phyloP scores from a whole-genome alignment of 2,797 vertebrate genomes.

The Ispidina lecontei region DNA sequence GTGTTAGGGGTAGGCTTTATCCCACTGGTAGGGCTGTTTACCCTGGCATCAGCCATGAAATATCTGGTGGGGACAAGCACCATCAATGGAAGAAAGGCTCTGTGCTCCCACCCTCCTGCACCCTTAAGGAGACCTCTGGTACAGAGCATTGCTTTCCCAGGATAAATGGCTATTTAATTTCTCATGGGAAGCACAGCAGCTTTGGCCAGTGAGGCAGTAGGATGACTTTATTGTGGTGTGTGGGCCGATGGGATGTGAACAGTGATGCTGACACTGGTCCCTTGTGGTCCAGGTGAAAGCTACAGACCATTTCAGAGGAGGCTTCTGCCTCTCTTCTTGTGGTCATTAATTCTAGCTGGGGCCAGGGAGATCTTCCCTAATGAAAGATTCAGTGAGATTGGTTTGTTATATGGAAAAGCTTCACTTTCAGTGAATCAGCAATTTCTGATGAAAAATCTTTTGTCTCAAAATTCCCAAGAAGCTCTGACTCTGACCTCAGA shows the following conservation, averaged over 20 bases:
- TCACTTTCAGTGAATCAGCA: constrained; percentile 57
- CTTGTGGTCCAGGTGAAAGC: neutral
- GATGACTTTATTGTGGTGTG: accelerated
- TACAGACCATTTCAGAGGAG: neutral
- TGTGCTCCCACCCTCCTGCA: neutral
- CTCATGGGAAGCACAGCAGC: neutral
- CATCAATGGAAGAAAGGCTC: neutral
- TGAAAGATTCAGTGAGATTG: constrained; percentile 28
- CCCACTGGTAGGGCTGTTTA: neutral
- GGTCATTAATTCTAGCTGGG: constrained; percentile 33
- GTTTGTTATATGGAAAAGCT: constrained; percentile 41
- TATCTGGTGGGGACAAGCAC: neutral
- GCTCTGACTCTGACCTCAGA: constrained; percentile 2
- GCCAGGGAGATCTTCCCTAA: constrained; percentile 25
- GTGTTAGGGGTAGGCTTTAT: neutral
- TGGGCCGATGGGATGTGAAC: accelerated
- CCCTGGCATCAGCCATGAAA: neutral
- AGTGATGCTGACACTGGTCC: neutral
- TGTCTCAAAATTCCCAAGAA: constrained; percentile 57
- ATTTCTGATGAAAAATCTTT: constrained; percentile 65
- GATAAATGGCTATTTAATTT: neutral
- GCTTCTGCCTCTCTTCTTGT: neutral
- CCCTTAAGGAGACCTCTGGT: accelerated
- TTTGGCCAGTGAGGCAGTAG: neutral
- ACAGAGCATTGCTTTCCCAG: neutral